These are phyloP conservation scores for Dipodomys merriami DNA, from an alignment of 2,113 vertebrate species.

Conservation along the genomic window DNA sequence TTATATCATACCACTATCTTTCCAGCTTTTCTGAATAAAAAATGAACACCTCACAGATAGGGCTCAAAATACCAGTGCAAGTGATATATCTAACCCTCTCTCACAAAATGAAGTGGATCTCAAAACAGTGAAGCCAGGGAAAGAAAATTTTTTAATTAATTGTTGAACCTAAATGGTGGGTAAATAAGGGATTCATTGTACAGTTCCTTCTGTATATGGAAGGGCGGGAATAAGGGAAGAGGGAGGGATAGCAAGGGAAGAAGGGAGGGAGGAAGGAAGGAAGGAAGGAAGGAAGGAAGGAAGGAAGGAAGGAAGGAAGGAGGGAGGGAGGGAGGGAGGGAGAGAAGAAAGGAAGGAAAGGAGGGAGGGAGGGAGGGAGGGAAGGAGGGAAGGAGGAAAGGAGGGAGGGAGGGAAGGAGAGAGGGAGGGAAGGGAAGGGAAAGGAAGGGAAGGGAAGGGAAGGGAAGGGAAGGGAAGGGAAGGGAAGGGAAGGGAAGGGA, in stretches of 20 bases:
- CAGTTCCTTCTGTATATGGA: neutral
- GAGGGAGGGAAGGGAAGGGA: no score
- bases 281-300: no score
- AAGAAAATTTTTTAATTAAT: neutral
- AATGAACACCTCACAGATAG: neutral
- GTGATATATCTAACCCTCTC: neutral
- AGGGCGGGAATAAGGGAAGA: no score
- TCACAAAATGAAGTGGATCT: slow-evolving; percentile 27
- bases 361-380: no score
- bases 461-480: neutral
- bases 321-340: no score
- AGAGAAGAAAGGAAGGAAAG: no score
- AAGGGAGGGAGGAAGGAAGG: no score
- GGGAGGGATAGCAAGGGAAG: no score
- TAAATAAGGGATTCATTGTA: neutral
- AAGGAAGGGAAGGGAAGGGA: no score
- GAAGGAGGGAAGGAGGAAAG: no score
- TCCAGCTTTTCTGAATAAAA: slow-evolving; percentile 22
- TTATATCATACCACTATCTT: neutral
- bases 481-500: no score
- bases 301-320: no score
- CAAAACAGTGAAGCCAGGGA: neutral
- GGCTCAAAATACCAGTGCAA: neutral
- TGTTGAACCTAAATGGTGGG: neutral
- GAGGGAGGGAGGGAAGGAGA: neutral